These are phyloP conservation scores for Oopsacas minuta DNA, from an alignment of 37 sponge, comb jelly and placozoan genomes.

Conservation along the genomic window DNA sequence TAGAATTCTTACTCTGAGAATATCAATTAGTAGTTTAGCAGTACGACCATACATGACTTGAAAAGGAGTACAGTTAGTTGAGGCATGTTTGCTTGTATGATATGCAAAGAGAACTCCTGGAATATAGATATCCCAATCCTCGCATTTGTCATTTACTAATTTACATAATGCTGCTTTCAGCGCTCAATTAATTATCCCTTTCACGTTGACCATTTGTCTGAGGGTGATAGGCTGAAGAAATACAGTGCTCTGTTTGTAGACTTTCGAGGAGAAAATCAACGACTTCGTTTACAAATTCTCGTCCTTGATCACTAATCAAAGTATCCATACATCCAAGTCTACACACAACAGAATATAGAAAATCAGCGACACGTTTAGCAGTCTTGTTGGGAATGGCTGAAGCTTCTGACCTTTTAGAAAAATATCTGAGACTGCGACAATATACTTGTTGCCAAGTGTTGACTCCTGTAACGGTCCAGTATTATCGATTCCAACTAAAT, in stretches of 20 bases:
- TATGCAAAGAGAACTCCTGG: not conserved
- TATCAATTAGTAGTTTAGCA: conserved; percentile 4
- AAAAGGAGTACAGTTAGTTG: not conserved
- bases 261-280: not conserved
- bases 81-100: conserved; percentile 9
- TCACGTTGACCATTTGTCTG: not conserved
- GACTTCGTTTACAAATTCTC: conserved; percentile 29
- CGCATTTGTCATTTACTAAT: not conserved
- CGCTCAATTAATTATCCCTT: not conserved
- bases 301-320: conserved; percentile 26
- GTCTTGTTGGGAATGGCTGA: not conserved
- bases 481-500: not conserved
- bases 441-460: not conserved
- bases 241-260: conserved; percentile 15
- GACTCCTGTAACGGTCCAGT: not conserved
- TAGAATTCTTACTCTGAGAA: not conserved
- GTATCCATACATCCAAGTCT: conserved; percentile 20
- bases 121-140: conserved; percentile 8
- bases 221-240: conserved; percentile 25
- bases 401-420: conserved; percentile 13
- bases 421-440: not conserved
- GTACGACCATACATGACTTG: conserved; percentile 3
- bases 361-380: not conserved
- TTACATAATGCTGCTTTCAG: not conserved
- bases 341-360: not conserved